These are phyloP conservation scores for Bombus waltoni DNA, from an alignment of 1,140 invertebrate genomes.

Conservation along the genomic window DNA sequence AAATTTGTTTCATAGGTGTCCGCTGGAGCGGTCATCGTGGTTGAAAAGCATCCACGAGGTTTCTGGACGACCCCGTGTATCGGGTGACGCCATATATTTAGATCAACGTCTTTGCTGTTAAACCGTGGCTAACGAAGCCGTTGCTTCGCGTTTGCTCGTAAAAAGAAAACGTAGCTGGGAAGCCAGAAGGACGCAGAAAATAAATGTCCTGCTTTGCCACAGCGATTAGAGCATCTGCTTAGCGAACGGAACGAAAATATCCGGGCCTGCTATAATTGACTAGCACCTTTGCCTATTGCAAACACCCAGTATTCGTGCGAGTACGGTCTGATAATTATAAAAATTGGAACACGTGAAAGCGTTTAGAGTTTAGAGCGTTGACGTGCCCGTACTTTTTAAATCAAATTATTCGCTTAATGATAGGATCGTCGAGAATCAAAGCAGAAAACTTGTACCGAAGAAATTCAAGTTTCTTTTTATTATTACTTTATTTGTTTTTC, in stretches of 20 bases:
- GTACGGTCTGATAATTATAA: constrained; percentile 38
- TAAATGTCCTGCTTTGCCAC: constrained; percentile 60
- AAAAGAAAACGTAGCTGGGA: constrained; percentile 23
- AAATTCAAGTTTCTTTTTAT: background rate
- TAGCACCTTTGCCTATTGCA: constrained; percentile 1
- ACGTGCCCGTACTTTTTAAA: constrained; percentile 4
- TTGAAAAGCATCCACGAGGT: background rate
- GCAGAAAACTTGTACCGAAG: background rate
- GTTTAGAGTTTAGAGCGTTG: constrained; percentile 69
- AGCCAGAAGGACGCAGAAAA: constrained; percentile 51
- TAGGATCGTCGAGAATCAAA: background rate
- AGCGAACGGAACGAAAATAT: constrained; percentile 61
- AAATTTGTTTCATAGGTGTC: constrained; percentile 10
- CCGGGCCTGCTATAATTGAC: constrained; percentile 64
- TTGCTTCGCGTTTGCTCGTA: background rate
- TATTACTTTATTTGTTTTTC: no score
- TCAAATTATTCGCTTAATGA: constrained; percentile 34
- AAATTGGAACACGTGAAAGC: constrained; percentile 71
- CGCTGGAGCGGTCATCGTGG: background rate
- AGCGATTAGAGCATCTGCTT: constrained; percentile 68
- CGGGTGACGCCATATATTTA: constrained; percentile 47
- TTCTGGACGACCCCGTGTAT: background rate
- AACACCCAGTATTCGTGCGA: background rate
- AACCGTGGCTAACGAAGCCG: constrained; percentile 37
- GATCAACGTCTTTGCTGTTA: constrained; percentile 3